phyloP scores from a whole-genome alignment of 2,888 invertebrate species.

The Cheilosia pagana region DNA sequence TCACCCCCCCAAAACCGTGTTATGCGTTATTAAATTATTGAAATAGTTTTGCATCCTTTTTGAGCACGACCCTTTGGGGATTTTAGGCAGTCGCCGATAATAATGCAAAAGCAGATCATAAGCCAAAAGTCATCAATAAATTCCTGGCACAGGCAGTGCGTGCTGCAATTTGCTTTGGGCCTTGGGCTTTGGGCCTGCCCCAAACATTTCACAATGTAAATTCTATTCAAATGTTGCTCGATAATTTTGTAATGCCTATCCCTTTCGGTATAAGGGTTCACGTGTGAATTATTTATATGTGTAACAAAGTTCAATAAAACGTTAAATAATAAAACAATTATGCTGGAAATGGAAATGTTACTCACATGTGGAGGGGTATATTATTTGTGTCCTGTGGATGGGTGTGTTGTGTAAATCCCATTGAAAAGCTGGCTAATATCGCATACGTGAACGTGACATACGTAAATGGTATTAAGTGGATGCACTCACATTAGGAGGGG shows the following conservation, averaged over 20 bases:
- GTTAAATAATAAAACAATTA: not conserved
- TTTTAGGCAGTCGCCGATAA: not conserved
- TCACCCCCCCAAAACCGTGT: not conserved
- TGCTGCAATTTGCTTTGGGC: not conserved
- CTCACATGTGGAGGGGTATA: not conserved
- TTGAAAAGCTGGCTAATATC: not conserved
- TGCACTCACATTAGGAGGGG: not conserved
- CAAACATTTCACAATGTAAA: not conserved
- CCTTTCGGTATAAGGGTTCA: not conserved
- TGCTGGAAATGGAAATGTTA: not conserved
- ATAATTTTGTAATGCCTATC: not conserved
- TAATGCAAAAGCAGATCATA: not conserved
- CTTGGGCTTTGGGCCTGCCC: not conserved
- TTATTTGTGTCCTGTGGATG: not conserved
- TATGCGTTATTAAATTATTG: not conserved
- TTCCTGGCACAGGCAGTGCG: not conserved
- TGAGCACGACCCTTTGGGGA: constrained; percentile 6
- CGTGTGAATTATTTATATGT: not conserved
- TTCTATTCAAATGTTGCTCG: not conserved
- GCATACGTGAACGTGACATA: not conserved
- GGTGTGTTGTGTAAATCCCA: not conserved
- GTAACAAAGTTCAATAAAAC: not conserved
- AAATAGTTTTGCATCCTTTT: not conserved
- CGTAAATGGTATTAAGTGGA: not conserved
- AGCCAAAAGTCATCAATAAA: constrained; percentile 1